These are phyloP conservation scores for Sebastes glaucus DNA, from an alignment of 2,797 vertebrate genomes.

Conservation along the genomic window DNA sequence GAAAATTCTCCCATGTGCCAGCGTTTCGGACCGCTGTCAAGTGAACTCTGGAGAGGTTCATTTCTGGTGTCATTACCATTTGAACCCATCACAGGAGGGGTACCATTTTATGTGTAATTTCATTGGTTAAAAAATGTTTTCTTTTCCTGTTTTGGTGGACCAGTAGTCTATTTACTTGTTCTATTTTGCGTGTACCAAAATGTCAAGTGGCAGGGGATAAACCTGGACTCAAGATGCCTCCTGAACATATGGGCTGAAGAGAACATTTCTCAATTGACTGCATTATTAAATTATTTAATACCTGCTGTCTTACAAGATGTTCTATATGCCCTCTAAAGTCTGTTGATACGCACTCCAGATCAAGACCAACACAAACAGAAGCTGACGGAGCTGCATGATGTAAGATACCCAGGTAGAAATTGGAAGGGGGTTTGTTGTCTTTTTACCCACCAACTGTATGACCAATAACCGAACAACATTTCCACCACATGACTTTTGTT, in stretches of 20 bases:
- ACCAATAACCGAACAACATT: not conserved
- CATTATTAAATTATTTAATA: no score
- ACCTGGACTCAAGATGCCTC: no score
- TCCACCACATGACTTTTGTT: not conserved
- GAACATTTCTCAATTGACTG: no score
- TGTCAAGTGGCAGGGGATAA: no score
- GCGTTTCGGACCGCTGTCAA: no score
- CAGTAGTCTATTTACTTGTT: not conserved
- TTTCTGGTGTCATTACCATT: not conserved
- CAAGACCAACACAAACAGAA: not conserved
- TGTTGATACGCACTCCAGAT: not conserved
- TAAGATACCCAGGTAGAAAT: not conserved
- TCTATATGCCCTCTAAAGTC: no score
- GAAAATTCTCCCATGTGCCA: no score
- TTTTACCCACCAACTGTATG: not conserved
- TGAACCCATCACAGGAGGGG: not conserved
- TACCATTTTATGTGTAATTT: not conserved
- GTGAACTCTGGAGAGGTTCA: no score
- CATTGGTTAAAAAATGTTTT: not conserved
- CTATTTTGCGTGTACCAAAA: no score
- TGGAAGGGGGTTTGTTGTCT: not conserved
- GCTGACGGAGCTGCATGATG: not conserved
- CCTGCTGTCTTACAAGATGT: no score
- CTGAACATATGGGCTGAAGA: no score
- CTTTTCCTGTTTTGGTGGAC: not conserved